phyloP scores from a whole-genome alignment of 2,797 vertebrate genomes.

The Sternotherus odoratus region DNA sequence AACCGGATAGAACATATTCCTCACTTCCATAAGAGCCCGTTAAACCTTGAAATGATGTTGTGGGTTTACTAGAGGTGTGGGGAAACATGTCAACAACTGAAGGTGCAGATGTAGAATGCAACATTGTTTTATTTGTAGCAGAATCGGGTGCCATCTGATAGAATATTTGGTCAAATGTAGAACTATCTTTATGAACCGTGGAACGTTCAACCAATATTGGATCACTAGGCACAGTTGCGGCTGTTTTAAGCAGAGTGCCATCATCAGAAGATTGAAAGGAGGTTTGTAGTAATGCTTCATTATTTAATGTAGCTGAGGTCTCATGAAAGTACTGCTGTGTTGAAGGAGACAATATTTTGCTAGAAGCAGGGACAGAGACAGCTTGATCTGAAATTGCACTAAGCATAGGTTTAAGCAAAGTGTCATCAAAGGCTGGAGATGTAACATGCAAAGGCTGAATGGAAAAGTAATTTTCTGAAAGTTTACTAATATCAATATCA shows the following conservation, averaged over 20 bases:
- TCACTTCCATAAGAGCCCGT: constrained; percentile 72
- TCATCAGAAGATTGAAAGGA: constrained; percentile 76
- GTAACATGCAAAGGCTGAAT: constrained; percentile 75
- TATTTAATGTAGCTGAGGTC: constrained; percentile 76
- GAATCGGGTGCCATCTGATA: constrained; percentile 69
- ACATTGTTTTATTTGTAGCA: constrained; percentile 70
- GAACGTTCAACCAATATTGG: constrained; percentile 75
- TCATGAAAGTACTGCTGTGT: constrained; percentile 75
- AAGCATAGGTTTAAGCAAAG: constrained; percentile 77
- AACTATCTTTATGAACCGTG: constrained; percentile 74
- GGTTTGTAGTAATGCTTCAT: constrained; percentile 77
- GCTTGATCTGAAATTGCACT: constrained; percentile 77
- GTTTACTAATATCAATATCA: constrained; percentile 76
- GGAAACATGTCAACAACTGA: constrained; percentile 55
- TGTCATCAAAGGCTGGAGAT: constrained; percentile 75
- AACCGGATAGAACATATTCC: constrained; percentile 73
- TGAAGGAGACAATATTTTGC: constrained; percentile 74
- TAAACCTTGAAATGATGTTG: constrained; percentile 74
- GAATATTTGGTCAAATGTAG: constrained; percentile 75
- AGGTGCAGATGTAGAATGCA: constrained; percentile 67
- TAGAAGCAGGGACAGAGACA: constrained; percentile 79
- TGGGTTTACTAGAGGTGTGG: constrained; percentile 66
- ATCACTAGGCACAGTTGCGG: constrained; percentile 72
- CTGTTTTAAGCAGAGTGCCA: constrained; percentile 73
- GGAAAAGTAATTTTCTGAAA: constrained; percentile 77